phyloP scores from a whole-genome alignment of 2,888 invertebrate genomes.

The Harmothoe impar region DNA sequence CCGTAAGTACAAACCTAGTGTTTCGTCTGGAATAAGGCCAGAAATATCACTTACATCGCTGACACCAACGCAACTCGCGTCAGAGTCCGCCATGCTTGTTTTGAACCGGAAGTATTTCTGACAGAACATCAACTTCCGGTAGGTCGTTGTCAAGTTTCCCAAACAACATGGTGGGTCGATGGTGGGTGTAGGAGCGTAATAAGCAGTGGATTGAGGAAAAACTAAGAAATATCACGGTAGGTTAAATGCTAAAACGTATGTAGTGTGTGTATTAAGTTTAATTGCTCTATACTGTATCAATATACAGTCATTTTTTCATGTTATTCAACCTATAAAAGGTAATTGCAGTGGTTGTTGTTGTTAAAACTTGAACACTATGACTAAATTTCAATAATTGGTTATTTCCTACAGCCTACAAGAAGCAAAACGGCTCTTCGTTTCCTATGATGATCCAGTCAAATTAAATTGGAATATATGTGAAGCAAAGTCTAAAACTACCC shows the following conservation, averaged over 20 bases:
- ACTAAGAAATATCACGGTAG: background rate
- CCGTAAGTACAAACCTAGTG: background rate
- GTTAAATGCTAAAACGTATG: background rate
- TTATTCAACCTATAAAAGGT: no score
- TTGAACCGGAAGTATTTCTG: constrained; percentile 33
- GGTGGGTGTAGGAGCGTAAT: background rate
- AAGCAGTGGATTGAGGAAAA: background rate
- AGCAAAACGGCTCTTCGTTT: no score
- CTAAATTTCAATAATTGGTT: no score
- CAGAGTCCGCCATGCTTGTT: constrained; percentile 58
- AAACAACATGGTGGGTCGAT: constrained; percentile 57
- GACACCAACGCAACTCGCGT: background rate
- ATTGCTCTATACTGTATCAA: no score
- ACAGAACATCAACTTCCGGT: constrained; percentile 40
- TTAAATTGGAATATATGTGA: no score
- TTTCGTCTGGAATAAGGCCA: constrained; percentile 13
- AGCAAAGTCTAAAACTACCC: no score
- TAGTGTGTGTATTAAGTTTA: no score
- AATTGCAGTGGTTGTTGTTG: no score
- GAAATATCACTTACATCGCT: background rate
- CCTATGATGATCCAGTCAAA: no score
- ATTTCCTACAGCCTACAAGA: no score
- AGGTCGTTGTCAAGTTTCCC: constrained; percentile 59
- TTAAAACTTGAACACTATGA: no score
- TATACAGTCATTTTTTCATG: no score